Conservation (phyloP, 1,140 invertebrate genomes). For the Rhynchophorus ferrugineus region DNA sequence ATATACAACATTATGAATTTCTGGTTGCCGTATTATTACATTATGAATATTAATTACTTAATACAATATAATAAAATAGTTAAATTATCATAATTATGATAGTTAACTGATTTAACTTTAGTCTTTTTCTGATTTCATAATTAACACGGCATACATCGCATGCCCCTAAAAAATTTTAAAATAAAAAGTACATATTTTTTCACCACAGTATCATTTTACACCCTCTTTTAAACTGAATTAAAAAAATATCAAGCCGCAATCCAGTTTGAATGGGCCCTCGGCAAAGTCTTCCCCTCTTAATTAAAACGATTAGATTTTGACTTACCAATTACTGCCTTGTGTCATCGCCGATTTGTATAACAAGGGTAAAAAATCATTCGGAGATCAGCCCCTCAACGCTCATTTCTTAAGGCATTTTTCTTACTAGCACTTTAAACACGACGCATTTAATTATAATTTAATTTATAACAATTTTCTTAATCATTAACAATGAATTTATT, state of each 20-base stretch:
- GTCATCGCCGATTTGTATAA: constrained; percentile 5
- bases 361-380: constrained; percentile 3
- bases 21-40: too few relatives aligned
- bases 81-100: too few relatives aligned
- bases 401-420: neutral
- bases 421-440: too few relatives aligned
- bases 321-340: neutral
- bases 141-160: too few relatives aligned
- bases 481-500: too few relatives aligned
- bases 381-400: neutral
- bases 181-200: neutral
- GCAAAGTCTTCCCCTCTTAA: neutral
- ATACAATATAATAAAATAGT: too few relatives aligned
- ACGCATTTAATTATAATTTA: too few relatives aligned
- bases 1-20: too few relatives aligned
- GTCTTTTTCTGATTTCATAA: too few relatives aligned
- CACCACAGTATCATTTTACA: neutral
- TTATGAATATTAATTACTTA: too few relatives aligned
- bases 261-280: neutral
- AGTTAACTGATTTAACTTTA: too few relatives aligned
- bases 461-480: too few relatives aligned
- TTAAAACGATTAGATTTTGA: neutral
- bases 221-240: neutral
- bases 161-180: neutral
- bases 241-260: neutral